A percentile compares a stretch with the other conserved stretches of the same genome.
Evolutionary conservation across 2,113 vertebrate species (phyloP).

Genomic region (Brienomyrus longianalis): DNA sequence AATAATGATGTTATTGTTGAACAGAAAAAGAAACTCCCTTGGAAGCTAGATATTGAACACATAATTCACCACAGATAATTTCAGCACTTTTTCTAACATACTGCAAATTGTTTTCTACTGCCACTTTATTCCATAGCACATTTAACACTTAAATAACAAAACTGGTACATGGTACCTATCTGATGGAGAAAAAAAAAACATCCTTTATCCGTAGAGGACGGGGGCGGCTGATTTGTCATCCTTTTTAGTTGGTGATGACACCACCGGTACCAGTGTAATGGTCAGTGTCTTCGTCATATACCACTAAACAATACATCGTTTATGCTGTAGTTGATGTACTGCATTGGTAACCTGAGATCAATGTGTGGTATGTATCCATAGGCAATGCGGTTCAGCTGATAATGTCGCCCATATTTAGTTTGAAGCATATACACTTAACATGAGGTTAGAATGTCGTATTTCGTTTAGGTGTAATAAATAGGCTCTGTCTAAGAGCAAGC

Average conservation of each 20-base stretch:
- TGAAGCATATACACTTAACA: neutral
- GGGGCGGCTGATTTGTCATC: neutral
- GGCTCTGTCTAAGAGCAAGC: neutral
- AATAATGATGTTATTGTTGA: neutral
- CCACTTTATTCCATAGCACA: neutral
- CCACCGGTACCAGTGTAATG: neutral
- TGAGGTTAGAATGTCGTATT: neutral
- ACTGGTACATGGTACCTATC: neutral
- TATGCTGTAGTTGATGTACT: neutral
- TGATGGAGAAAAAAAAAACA: neutral
- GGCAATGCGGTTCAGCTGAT: neutral
- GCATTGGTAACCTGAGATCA: neutral
- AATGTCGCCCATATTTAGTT: neutral
- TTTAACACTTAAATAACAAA: neutral
- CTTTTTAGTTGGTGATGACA: neutral
- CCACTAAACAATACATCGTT: neutral
- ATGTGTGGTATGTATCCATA: neutral
- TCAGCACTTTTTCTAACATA: neutral
- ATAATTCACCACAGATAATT: neutral
- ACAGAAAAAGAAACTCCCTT: neutral
- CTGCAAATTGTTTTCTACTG: neutral
- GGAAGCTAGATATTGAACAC: neutral
- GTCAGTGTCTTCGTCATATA: neutral
- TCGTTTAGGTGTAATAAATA: neutral
- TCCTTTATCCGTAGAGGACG: neutral